Evolutionary conservation across 2,888 invertebrate species (phyloP), one percentile per base, ranked within the genome.

Genomic region (Dastarcus helophoroides): DNA sequence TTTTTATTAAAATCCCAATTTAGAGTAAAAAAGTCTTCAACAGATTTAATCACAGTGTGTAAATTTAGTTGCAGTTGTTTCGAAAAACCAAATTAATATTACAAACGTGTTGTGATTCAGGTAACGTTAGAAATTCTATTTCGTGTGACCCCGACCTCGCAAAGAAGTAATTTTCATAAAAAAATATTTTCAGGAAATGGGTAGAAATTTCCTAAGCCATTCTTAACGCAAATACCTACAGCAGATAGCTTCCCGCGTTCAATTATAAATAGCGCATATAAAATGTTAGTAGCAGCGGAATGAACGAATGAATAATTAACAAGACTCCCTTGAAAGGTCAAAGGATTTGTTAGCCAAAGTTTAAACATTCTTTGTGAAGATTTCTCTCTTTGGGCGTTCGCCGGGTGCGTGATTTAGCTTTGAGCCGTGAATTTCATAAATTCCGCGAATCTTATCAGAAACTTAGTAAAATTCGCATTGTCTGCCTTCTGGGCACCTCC

Each of bases 171-270:
- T n/a, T n/a, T n/a, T 24, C 3, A 14, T 14, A n/a, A 10, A 3
- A 3, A 26, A 14, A 14, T 26, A 3, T n/a, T 24, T 24, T 14
- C 24, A 24, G 10, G 24, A 24, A 22, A 12, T 25, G 3, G 6
- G 10, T 1, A 2, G 8, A 25, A 25, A 25, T 15, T 25, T 25
- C 15, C 25, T 14, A 25, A 14, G 14, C 13, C n/a, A 25, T 25
- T 10, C 13, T n/a, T 9, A 25, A 13, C 25, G 9, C 25, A 25
- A 25, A 25, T 25, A 9, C n/a, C n/a, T n/a, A n/a, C n/a, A n/a
- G n/a, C n/a, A n/a, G n/a, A n/a, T n/a, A n/a, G n/a, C n/a, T n/a
- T n/a, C n/a, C n/a, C n/a, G n/a, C n/a, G n/a, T n/a, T n/a, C n/a
- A n/a, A n/a, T n/a, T n/a, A n/a, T n/a, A n/a, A n/a, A n/a, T n/a